A percentile compares a stretch with the other conserved stretches of the same genome.
phyloP scores from a whole-genome alignment of 1,140 invertebrate species.

The Trinorchestia longiramus region DNA sequence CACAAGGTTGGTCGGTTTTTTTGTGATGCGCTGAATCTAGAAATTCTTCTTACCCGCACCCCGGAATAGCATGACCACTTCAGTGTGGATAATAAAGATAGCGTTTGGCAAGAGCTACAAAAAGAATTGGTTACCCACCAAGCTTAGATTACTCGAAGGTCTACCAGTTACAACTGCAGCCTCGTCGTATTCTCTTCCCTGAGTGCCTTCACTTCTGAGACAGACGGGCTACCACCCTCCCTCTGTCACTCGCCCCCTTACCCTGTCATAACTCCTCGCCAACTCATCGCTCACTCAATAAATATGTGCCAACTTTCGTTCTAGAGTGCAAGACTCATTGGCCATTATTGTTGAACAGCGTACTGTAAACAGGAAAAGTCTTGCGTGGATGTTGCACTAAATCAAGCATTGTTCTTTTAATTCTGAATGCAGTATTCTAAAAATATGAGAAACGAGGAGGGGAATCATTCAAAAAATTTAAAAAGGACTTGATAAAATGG shows the following conservation, averaged over 20 bases:
- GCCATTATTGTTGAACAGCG: not conserved
- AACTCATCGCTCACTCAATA: not conserved
- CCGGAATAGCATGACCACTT: conserved; percentile 50
- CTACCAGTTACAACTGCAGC: not conserved
- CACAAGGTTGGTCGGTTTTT: conserved; percentile 50
- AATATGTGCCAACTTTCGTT: not conserved
- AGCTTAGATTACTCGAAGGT: conserved; percentile 29
- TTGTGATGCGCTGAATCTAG: conserved; percentile 34
- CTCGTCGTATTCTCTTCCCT: not conserved
- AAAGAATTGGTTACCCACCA: conserved; percentile 47
- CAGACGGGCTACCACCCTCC: not conserved
- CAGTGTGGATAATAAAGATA: conserved; percentile 40
- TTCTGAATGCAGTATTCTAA: not conserved
- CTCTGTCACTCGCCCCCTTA: not conserved
- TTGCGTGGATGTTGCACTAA: not conserved
- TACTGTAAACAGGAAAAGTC: not conserved
- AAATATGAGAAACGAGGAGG: not conserved
- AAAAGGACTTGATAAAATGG: not conserved
- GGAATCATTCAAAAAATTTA: not conserved
- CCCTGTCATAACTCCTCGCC: not conserved
- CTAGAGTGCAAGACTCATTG: not conserved
- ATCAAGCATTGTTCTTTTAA: not conserved
- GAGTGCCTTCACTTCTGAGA: conserved; percentile 14
- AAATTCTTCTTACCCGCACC: conserved; percentile 36
- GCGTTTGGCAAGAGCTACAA: conserved; percentile 52